Evolutionary conservation across 1,140 invertebrate species (phyloP), one percentile per base, ranked within the genome.

Genomic region (Drosophila arawakana): DNA sequence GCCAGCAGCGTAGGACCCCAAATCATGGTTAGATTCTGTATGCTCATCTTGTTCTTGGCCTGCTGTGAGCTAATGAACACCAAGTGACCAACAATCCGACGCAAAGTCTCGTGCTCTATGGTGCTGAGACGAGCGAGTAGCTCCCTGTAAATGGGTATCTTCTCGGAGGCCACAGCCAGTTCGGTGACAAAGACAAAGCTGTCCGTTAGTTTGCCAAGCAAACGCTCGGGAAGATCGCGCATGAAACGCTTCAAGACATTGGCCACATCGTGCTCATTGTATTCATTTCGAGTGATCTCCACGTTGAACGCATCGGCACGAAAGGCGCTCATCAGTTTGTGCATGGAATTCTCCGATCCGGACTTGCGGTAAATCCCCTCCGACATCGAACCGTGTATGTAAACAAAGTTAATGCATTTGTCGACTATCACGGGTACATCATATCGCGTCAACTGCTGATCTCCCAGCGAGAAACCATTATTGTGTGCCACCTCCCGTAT

Each of bases 361-460:
- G 95, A 95, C 44, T 95, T 94, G 18, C 97, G 94, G 92, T 98
- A 98, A 82, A 98, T 97, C 1, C 97, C 97, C 92, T 97, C 96
- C 7, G 95, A 94, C 93, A 97, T 94, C 81, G 95, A 96, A 25
- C 97, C 97, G 91, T 98, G 95, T 11, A 95, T 95, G 78, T 96
- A 97, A 65, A 98, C 95, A 83, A 97, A 98, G 83, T 96, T 97
- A 44, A 98, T 95, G 92, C 97, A 98, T 91, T 97, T 98, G 76
- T 98, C 97, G 2, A 98, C 96, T 61, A 98, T 95, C 11, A 97
- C 96, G 21, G 97, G 97, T 34, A 98, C 95, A 91, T 97, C 95
- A 71, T 97, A 96, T 76, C 95, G 95, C 6, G 97, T 98, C 30
- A 98, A 92, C 90, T 98, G 97, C 91, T 98, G 97, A 76, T 98